Evolutionary conservation across 2,113 vertebrate genomes (phyloP), one percentile per base, ranked within the genome.

Genomic region (Ceratotherium simum): DNA sequence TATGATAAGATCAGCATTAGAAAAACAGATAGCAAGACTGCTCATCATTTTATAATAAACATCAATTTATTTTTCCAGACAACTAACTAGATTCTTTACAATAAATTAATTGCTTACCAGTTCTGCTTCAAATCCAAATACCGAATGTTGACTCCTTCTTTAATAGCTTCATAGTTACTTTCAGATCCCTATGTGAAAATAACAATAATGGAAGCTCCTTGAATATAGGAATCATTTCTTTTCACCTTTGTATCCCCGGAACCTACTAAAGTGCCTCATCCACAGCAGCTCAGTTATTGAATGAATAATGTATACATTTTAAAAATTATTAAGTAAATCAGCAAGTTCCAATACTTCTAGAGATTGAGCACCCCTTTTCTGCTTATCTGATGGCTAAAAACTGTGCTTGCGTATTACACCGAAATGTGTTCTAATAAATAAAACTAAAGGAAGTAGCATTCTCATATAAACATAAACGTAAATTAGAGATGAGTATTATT

Each of bases 161-260:
- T 99, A 97, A 99, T 99, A 96, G 99, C 99, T 96, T 99, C 99
- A 65, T 99, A 99, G 99, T 99, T 99, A 97, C 99, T 99, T 98
- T 99, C 99, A 64, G 99, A 99, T 36, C 99, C 99, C 99, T 99
- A 98, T 9, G 90, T 39, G 92, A 96, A 91, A 60, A 92, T 1
- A 82, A 6, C 88, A 69, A 48, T 69, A 97, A 60, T 0, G 5
- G 81, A 48, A 98, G 72, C 5, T 36, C 31, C 48, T 9, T 17
- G 36, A 70, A 12, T 9, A 18, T 0, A 60, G 54, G 10, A 80
- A 65, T 39, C 33, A 27, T 23, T 75, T 75, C 23, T 64, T 91
- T 48, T 36, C 21, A 75, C 23, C 27, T 67, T 8, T 80, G 75
- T 29, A 46, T 25, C 6, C 86, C 82, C 62, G 78, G 72, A 23